A percentile compares a stretch with the other conserved stretches of the same genome.
phyloP scores from a whole-genome alignment of 2,113 vertebrate species.

The Microcebus griseorufus region DNA sequence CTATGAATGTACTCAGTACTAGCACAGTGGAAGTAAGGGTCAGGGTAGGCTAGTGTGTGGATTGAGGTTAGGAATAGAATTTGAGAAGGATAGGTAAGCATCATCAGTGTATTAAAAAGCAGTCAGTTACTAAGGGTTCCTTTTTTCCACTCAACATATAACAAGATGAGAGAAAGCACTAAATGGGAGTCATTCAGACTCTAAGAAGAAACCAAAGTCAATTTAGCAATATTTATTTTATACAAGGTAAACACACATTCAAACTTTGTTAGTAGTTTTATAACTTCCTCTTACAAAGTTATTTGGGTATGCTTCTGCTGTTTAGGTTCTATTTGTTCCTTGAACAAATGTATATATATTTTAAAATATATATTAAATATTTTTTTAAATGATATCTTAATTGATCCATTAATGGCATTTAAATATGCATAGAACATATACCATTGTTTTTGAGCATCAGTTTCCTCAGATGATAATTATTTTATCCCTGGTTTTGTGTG shows the following conservation, averaged over 20 bases:
- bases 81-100: not conserved
- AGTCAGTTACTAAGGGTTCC: not conserved
- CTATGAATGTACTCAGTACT: not conserved
- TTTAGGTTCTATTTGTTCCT: not conserved
- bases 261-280: not conserved
- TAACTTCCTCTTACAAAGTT: not conserved
- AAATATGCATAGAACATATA: not conserved
- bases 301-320: not conserved
- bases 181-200: not conserved
- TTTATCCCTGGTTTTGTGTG: not conserved
- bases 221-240: not conserved
- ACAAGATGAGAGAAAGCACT: not conserved
- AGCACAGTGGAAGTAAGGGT: rapidly evolving
- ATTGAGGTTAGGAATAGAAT: not conserved
- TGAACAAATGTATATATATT: not conserved
- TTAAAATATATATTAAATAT: not conserved
- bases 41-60: rapidly evolving
- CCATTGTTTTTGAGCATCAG: not conserved
- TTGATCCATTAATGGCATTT: not conserved
- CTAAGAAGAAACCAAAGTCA: not conserved
- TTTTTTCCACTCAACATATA: not conserved
- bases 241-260: not conserved
- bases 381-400: not conserved
- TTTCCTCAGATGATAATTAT: not conserved
- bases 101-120: not conserved